phyloP scores from a whole-genome alignment of 1,140 invertebrate genomes.

The Heterodera schachtii region DNA sequence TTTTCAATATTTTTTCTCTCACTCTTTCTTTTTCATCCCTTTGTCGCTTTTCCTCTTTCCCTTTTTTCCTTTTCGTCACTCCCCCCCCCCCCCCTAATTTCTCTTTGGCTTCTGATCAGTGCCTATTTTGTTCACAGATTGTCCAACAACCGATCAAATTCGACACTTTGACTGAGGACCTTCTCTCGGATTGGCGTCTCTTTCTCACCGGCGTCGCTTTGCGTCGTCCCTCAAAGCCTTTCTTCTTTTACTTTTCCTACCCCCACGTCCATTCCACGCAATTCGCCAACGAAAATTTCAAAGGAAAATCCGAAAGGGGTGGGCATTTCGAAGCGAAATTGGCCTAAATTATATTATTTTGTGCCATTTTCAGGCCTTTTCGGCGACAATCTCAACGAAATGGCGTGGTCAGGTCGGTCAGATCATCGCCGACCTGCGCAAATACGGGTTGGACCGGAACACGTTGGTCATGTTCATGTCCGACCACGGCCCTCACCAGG shows the following conservation, averaged over 20 bases:
- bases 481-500: conserved; percentile 64
- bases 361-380: conserved; percentile 31
- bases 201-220: conserved; percentile 49
- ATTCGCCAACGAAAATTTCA: conserved; percentile 59
- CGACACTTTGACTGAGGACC: conserved; percentile 58
- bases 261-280: conserved; percentile 64
- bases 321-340: background rate
- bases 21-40: background rate
- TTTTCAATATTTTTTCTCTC: background rate
- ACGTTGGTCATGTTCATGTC: conserved; percentile 60
- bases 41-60: too few relatives aligned
- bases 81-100: too few relatives aligned
- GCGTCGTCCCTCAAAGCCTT: conserved; percentile 39
- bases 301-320: conserved; percentile 53
- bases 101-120: too few relatives aligned
- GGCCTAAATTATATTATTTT: too few relatives aligned
- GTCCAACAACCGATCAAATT: conserved; percentile 65
- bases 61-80: too few relatives aligned
- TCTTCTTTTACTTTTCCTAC: conserved; percentile 66
- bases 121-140: conserved; percentile 30
- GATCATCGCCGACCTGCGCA: conserved; percentile 50
- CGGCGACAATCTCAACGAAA: conserved; percentile 59
- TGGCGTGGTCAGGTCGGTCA: conserved; percentile 66
- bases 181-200: conserved; percentile 64
- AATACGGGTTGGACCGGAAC: conserved; percentile 35